phyloP scores from a whole-genome alignment of 2,797 vertebrate species.

The Lacerta agilis region DNA sequence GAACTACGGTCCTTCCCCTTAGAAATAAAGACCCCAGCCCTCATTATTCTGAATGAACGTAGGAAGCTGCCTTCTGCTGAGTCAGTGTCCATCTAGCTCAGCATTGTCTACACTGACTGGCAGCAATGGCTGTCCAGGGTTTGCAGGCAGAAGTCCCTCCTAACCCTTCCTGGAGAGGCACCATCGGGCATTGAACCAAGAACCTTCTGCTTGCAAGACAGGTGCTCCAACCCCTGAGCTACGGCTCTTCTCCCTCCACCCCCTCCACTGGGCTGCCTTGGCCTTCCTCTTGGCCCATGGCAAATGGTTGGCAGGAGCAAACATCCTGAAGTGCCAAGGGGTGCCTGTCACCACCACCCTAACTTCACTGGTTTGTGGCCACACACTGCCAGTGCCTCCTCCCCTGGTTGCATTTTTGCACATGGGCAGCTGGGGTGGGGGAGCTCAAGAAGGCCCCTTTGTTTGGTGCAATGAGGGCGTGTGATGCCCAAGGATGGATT shows the following conservation, averaged over 20 bases:
- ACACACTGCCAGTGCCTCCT: not conserved
- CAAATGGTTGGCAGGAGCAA: too few species aligned
- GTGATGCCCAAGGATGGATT: constrained; percentile 20
- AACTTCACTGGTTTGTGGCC: not conserved
- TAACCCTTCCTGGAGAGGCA: not conserved
- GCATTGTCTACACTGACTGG: too few species aligned
- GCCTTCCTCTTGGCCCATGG: not conserved
- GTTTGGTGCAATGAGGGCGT: constrained; percentile 17
- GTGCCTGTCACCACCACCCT: not conserved
- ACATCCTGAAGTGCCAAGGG: not conserved
- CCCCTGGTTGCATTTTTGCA: not conserved
- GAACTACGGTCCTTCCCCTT: too few species aligned
- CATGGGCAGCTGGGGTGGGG: not conserved
- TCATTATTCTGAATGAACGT: too few species aligned
- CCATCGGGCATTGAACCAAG: too few species aligned
- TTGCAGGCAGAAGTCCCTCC: not conserved
- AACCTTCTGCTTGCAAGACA: too few species aligned
- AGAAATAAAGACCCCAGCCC: too few species aligned
- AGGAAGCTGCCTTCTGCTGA: too few species aligned
- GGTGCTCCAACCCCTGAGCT: too few species aligned
- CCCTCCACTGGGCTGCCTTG: fast-evolving
- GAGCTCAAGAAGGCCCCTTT: not conserved
- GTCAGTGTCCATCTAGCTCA: too few species aligned
- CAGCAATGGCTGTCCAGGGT: not conserved
- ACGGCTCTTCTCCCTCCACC: too few species aligned